These are phyloP conservation scores for Odocoileus virginianus DNA, from an alignment of 2,113 vertebrate genomes.

Conservation along the genomic window DNA sequence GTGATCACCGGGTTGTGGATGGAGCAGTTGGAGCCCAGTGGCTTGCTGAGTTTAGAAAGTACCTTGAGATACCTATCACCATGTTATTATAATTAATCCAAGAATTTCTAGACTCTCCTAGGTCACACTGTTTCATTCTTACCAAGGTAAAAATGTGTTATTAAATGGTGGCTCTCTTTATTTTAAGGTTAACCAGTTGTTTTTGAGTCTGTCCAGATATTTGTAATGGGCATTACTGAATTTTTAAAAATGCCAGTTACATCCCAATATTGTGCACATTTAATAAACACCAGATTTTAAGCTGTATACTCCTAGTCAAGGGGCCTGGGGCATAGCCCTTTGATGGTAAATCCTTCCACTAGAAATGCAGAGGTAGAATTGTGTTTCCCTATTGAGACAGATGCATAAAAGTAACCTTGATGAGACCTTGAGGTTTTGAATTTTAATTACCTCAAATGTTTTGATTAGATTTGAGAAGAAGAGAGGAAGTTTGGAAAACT, in stretches of 20 bases:
- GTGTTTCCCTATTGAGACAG: neutral
- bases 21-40: constrained; percentile 95
- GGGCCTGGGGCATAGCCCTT: neutral
- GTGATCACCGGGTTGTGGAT: constrained; percentile 93
- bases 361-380: neutral
- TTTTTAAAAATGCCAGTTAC: constrained; percentile 69
- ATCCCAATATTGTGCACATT: constrained; percentile 70
- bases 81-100: constrained; percentile 89
- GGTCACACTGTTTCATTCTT: constrained; percentile 75
- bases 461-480: constrained; percentile 2
- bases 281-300: constrained; percentile 51
- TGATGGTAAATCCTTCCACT: neutral
- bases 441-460: constrained; percentile 6
- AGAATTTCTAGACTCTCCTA: constrained; percentile 62
- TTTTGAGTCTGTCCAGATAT: constrained; percentile 79
- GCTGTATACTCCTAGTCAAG: constrained; percentile 10
- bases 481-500: neutral
- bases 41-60: constrained; percentile 94
- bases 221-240: constrained; percentile 78
- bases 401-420: neutral
- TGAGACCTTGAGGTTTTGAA: neutral
- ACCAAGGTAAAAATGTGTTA: constrained; percentile 80
- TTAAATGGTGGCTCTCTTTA: constrained; percentile 75
- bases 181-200: constrained; percentile 81
- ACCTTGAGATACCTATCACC: constrained; percentile 91